Evolutionary conservation across 2,888 invertebrate genomes (phyloP).

Genomic region (Amaurobius ferox): DNA sequence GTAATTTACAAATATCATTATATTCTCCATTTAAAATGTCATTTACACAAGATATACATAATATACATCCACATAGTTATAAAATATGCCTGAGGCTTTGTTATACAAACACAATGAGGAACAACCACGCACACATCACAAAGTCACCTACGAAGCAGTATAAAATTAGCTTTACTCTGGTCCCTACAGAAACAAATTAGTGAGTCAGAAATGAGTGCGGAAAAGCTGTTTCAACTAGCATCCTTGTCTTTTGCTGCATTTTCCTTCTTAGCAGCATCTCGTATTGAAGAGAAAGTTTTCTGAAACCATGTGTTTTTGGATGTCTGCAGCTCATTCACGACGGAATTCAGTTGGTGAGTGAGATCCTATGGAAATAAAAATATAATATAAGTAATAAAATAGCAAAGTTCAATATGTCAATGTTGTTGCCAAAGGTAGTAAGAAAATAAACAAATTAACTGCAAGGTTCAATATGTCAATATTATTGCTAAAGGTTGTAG

Average conservation of each 20-base stretch:
- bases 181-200: constrained; percentile 43
- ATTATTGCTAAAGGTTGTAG: too few species aligned
- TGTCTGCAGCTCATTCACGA: constrained; percentile 86
- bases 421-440: too few species aligned
- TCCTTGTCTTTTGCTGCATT: constrained; percentile 27
- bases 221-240: constrained; percentile 18
- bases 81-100: constrained; percentile 42
- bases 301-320: constrained; percentile 90
- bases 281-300: constrained; percentile 86
- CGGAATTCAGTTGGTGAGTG: constrained; percentile 90
- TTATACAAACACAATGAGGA: constrained; percentile 20
- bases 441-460: not conserved
- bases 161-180: constrained; percentile 38
- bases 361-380: constrained; percentile 87
- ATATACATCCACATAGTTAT: constrained; percentile 53
- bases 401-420: too few species aligned
- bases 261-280: constrained; percentile 79
- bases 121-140: constrained; percentile 17
- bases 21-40: constrained; percentile 42
- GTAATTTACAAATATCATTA: constrained; percentile 55
- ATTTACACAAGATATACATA: constrained; percentile 57
- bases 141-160: constrained; percentile 20
- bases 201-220: not conserved
- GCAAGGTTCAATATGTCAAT: too few species aligned
- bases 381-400: not conserved